Percentiles rank a stretch among this genome's conserved stretches.
These are phyloP conservation scores for Zoanthus sociatus DNA, from an alignment of 92 coral and sea anemone genomes.

Conservation along the genomic window DNA sequence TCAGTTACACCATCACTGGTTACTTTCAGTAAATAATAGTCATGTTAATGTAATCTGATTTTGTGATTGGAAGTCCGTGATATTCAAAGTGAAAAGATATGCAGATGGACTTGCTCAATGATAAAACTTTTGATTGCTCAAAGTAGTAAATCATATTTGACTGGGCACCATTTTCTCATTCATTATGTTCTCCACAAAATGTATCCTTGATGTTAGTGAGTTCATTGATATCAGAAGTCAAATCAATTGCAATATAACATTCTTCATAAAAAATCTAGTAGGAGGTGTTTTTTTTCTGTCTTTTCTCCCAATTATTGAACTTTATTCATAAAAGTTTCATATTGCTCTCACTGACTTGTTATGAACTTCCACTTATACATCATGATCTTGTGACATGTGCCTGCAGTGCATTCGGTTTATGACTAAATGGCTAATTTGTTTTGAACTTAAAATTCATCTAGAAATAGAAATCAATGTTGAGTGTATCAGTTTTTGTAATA, in stretches of 20 bases:
- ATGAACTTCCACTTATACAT: too few relatives aligned
- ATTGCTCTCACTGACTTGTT: conserved; percentile 27
- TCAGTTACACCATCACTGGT: conserved; percentile 66
- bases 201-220: not conserved
- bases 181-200: not conserved
- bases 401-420: too few relatives aligned
- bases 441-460: too few relatives aligned
- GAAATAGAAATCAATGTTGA: too few relatives aligned
- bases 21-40: conserved; percentile 65
- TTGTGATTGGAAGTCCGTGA: too few relatives aligned
- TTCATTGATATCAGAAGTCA: not conserved
- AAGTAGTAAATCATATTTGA: conserved; percentile 18
- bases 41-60: conserved; percentile 1
- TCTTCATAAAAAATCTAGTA: conserved; percentile 28
- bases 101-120: too few relatives aligned
- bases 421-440: too few relatives aligned
- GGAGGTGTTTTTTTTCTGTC: conserved; percentile 42
- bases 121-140: too few relatives aligned
- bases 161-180: not conserved
- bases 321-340: conserved; percentile 34
- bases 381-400: too few relatives aligned
- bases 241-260: conserved; percentile 12
- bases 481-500: too few relatives aligned
- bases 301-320: conserved; percentile 13
- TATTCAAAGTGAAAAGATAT: too few relatives aligned